These are phyloP conservation scores for Paradoxurus hermaphroditus DNA, from an alignment of 2,113 vertebrate species.

Conservation along the genomic window DNA sequence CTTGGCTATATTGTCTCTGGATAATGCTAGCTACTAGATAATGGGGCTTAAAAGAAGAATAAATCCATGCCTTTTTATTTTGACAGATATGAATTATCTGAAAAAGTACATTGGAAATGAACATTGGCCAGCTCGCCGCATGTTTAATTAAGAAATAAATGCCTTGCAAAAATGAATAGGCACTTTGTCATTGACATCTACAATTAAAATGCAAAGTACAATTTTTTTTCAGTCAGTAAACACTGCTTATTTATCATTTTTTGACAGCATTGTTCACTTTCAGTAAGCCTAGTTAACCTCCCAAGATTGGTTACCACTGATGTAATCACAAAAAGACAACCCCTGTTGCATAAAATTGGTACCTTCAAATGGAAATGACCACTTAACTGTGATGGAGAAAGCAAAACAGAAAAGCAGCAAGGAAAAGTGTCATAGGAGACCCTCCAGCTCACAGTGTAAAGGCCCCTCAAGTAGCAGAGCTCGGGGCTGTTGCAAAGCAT, in stretches of 20 bases:
- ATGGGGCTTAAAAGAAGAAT: slow-evolving; percentile 40
- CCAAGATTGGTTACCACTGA: slow-evolving; percentile 62
- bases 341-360: slow-evolving; percentile 61
- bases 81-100: slow-evolving; percentile 70
- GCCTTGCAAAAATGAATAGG: slow-evolving; percentile 71
- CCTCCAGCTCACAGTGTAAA: background rate
- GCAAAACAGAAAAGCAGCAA: slow-evolving; percentile 39
- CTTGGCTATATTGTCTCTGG: background rate
- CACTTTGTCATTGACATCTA: slow-evolving; percentile 67
- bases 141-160: slow-evolving; percentile 77
- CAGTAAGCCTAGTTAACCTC: slow-evolving; percentile 70
- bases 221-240: slow-evolving; percentile 69
- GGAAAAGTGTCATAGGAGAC: background rate
- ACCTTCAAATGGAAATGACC: slow-evolving; percentile 62
- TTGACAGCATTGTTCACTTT: slow-evolving; percentile 69
- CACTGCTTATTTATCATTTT: slow-evolving; percentile 70
- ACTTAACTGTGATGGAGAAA: slow-evolving; percentile 47
- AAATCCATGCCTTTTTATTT: slow-evolving; percentile 69
- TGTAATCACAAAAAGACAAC: slow-evolving; percentile 61
- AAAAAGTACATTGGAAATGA: slow-evolving; percentile 68
- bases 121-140: slow-evolving; percentile 57
- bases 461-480: background rate
- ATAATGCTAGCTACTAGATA: slow-evolving; percentile 50
- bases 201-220: slow-evolving; percentile 74
- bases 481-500: background rate